Conservation (phyloP, 1,140 invertebrate genomes). For the Leptinotarsa undecemlineata region DNA sequence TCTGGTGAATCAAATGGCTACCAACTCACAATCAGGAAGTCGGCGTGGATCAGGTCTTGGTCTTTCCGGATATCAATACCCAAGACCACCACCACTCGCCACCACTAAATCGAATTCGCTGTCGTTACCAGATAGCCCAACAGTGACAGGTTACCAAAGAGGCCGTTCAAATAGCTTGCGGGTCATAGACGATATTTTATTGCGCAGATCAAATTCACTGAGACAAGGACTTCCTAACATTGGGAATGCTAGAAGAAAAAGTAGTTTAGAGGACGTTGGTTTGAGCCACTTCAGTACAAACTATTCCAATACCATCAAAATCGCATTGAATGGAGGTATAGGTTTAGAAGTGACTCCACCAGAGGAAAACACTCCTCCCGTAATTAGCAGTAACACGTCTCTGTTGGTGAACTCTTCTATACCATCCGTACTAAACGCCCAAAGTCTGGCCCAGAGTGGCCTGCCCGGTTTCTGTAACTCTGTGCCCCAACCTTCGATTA, state of each 20-base stretch:
- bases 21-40: conserved; percentile 56
- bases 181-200: conserved; percentile 80
- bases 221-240: conserved; percentile 68
- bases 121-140: conserved; percentile 84
- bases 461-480: conserved; percentile 59
- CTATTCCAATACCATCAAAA: conserved; percentile 75
- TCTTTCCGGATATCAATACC: conserved; percentile 66
- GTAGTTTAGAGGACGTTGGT: conserved; percentile 84
- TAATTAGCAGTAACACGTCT: conserved; percentile 61
- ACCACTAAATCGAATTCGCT: conserved; percentile 85
- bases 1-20: conserved; percentile 68
- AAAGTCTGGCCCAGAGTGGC: conserved; percentile 56
- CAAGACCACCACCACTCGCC: conserved; percentile 74
- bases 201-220: conserved; percentile 81
- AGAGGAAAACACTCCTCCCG: conserved; percentile 66
- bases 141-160: conserved; percentile 72
- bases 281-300: conserved; percentile 73
- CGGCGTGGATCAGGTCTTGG: conserved; percentile 64
- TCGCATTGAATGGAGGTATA: conserved; percentile 82
- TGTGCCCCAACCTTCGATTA: conserved; percentile 40
- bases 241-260: conserved; percentile 67
- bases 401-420: conserved; percentile 62
- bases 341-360: conserved; percentile 78
- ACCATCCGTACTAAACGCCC: conserved; percentile 48
- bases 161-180: conserved; percentile 83